phyloP scores from a whole-genome alignment of 2,797 vertebrate species.

The Hemibagrus guttatus region DNA sequence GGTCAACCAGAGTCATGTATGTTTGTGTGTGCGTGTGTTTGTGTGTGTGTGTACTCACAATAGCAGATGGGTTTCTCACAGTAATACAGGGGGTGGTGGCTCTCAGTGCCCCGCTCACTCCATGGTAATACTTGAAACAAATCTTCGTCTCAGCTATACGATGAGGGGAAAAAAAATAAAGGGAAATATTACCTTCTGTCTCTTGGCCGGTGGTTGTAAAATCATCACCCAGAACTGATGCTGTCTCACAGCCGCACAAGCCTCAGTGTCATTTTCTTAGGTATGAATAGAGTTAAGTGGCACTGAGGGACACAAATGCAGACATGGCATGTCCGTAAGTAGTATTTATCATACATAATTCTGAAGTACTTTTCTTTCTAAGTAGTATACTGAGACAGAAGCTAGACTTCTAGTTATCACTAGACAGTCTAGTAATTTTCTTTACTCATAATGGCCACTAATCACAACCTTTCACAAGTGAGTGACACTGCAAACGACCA shows the following conservation, averaged over 20 bases:
- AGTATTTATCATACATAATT: not conserved
- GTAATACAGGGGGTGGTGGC: slow-evolving; percentile 92
- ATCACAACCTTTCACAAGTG: not conserved
- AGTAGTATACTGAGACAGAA: not conserved
- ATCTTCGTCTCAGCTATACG: slow-evolving; percentile 90
- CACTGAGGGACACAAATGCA: not conserved
- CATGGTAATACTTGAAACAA: slow-evolving; percentile 98
- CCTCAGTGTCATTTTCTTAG: not conserved
- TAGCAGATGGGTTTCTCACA: slow-evolving; percentile 82
- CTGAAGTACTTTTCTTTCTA: not conserved
- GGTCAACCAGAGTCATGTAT: not conserved
- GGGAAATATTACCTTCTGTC: not conserved
- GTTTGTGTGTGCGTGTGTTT: not conserved
- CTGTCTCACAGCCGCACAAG: not conserved
- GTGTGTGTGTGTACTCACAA: slow-evolving; percentile 79
- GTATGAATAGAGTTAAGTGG: not conserved
- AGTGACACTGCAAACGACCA: not conserved
- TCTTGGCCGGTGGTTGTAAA: no score
- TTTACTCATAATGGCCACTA: not conserved
- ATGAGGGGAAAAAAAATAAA: not conserved
- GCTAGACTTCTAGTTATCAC: not conserved
- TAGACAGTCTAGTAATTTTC: not conserved
- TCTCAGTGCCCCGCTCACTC: slow-evolving; percentile 87
- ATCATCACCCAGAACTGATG: not conserved
- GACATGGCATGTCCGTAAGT: not conserved